Evolutionary conservation across 2,113 vertebrate species (phyloP).

Genomic region (Orcinus orca): DNA sequence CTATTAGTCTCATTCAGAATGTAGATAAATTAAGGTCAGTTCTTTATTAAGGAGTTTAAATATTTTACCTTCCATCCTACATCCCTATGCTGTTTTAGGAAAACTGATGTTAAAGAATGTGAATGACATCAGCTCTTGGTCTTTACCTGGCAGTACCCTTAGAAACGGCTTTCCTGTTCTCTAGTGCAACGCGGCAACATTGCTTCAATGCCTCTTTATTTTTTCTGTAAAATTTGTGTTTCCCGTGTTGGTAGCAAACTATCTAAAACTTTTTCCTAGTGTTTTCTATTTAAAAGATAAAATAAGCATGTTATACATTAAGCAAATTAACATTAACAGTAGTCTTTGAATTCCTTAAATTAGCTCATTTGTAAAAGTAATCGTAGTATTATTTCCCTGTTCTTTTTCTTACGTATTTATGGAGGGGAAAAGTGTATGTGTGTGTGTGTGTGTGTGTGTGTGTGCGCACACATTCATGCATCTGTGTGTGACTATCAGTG

Average conservation of each 20-base stretch:
- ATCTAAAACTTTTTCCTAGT: constrained; percentile 35
- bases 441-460: neutral
- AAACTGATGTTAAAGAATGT: constrained; percentile 76
- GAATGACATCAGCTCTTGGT: constrained; percentile 67
- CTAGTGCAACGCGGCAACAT: constrained; percentile 54
- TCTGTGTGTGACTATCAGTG: neutral
- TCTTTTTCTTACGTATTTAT: neutral
- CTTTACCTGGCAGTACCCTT: constrained; percentile 71
- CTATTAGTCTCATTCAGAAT: constrained; percentile 76
- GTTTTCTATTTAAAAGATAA: constrained; percentile 9
- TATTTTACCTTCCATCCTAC: constrained; percentile 82
- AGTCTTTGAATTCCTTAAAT: constrained; percentile 35
- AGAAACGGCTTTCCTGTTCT: constrained; percentile 62
- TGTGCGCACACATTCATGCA: neutral
- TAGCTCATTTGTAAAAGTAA: neutral
- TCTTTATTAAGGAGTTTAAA: constrained; percentile 80
- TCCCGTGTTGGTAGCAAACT: constrained; percentile 57
- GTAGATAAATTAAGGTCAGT: constrained; percentile 78
- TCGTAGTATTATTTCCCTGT: neutral
- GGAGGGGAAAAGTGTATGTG: neutral
- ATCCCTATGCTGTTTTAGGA: constrained; percentile 79
- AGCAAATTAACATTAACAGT: constrained; percentile 13
- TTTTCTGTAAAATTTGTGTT: constrained; percentile 39
- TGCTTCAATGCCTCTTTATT: constrained; percentile 26
- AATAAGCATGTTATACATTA: neutral